phyloP scores from a whole-genome alignment of 30 jellyfish, hydroid and myxozoan genomes.

The Pelagia noctiluca region DNA sequence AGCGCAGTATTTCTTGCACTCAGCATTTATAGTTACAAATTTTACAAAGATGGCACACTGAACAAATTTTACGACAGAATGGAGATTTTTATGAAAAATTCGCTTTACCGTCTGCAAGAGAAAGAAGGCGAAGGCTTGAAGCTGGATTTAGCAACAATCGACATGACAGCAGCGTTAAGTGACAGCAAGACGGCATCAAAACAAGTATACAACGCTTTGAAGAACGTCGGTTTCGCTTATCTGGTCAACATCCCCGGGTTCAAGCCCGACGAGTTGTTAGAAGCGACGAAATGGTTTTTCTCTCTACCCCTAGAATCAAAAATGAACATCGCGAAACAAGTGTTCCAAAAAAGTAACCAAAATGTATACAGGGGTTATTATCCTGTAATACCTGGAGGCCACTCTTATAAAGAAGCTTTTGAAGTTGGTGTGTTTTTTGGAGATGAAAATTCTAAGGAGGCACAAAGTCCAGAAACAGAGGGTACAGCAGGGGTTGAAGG shows the following conservation, averaged over 20 bases:
- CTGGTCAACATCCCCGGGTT: constrained; percentile 65
- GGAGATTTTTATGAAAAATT: not conserved
- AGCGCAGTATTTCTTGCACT: not conserved
- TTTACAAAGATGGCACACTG: not conserved
- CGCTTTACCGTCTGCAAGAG: not conserved
- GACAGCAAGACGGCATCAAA: constrained; percentile 30
- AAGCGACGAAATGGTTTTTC: constrained; percentile 83
- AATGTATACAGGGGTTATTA: constrained; percentile 78
- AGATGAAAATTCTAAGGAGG: not conserved
- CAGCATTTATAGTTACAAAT: not conserved
- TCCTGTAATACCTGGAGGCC: constrained; percentile 87
- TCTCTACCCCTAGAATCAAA: constrained; percentile 63
- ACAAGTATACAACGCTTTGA: constrained; percentile 42
- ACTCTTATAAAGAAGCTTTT: constrained; percentile 84
- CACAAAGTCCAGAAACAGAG: no score
- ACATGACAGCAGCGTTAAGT: constrained; percentile 45
- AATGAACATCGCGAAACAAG: constrained; percentile 71
- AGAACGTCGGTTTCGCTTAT: constrained; percentile 82
- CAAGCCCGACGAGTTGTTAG: constrained; percentile 72
- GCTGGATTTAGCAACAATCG: constrained; percentile 45
- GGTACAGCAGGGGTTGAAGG: no score
- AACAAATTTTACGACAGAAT: not conserved
- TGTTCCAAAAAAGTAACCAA: constrained; percentile 52
- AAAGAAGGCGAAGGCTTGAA: not conserved
- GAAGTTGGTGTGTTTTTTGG: constrained; percentile 74